phyloP scores from a whole-genome alignment of 2,888 invertebrate species.

The Lasioglossum lativentre region DNA sequence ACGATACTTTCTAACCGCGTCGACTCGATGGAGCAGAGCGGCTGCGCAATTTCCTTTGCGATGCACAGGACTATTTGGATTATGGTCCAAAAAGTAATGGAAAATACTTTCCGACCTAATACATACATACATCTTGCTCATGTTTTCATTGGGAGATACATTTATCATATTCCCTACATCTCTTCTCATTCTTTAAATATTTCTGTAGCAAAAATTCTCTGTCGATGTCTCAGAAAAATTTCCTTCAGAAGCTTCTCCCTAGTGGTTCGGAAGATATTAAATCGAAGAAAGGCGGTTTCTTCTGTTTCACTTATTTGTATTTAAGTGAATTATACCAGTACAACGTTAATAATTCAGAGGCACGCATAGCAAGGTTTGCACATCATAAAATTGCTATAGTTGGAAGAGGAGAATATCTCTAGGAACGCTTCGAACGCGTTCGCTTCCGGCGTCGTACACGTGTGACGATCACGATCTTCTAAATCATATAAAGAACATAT shows the following conservation, averaged over 20 bases:
- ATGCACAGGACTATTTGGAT: neutral
- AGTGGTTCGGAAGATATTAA: neutral
- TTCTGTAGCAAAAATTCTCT: neutral
- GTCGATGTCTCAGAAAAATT: neutral
- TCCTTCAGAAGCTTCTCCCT: neutral
- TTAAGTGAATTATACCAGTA: neutral
- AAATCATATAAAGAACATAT: no score
- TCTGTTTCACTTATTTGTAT: neutral
- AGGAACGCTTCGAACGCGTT: neutral
- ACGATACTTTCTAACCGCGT: constrained; percentile 45
- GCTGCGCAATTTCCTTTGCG: neutral
- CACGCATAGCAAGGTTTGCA: neutral
- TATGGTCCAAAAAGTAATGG: neutral
- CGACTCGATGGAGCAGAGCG: neutral
- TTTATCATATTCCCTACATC: neutral
- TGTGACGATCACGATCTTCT: neutral
- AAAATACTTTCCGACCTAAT: neutral
- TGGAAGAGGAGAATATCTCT: neutral
- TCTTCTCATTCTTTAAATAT: no score
- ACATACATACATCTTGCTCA: neutral
- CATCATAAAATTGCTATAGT: neutral
- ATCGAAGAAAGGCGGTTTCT: neutral
- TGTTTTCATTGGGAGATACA: neutral
- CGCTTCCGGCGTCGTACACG: neutral
- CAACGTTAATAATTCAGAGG: neutral